phyloP scores from a whole-genome alignment of 2,888 invertebrate species.

The Dryococelus australis region DNA sequence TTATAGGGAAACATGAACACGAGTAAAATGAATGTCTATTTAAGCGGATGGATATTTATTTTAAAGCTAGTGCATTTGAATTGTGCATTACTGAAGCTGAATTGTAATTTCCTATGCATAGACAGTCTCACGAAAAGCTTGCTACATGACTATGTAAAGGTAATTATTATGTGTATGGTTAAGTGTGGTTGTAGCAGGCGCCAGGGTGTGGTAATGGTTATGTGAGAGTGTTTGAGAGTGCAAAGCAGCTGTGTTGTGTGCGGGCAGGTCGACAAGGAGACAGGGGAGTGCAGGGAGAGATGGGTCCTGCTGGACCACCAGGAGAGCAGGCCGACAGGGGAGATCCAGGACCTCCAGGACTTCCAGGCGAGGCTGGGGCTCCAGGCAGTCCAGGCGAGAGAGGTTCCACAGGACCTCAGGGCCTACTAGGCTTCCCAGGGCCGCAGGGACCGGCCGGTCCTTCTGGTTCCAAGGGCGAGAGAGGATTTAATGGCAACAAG shows the following conservation, averaged over 20 bases:
- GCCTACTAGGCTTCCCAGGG: constrained; percentile 73
- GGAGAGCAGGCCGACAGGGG: constrained; percentile 85
- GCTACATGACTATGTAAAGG: too few species aligned
- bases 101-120: too few species aligned
- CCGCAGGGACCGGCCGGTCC: constrained; percentile 70
- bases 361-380: constrained; percentile 76
- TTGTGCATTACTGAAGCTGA: too few species aligned
- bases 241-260: background rate
- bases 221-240: background rate
- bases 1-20: too few species aligned
- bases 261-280: constrained; percentile 71
- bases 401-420: constrained; percentile 75
- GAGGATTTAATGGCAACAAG: constrained; percentile 74
- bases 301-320: constrained; percentile 77
- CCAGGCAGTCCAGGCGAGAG: constrained; percentile 77
- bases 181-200: too few species aligned
- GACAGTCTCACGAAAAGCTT: too few species aligned
- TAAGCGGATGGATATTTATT: too few species aligned
- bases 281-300: constrained; percentile 77
- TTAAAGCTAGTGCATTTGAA: too few species aligned
- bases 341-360: constrained; percentile 76
- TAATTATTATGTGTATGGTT: too few species aligned
- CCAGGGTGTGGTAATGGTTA: background rate
- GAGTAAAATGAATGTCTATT: too few species aligned
- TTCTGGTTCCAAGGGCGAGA: constrained; percentile 76